Conservation (phyloP, 2,797 vertebrate species). For the Tamandua tetradactyla region DNA sequence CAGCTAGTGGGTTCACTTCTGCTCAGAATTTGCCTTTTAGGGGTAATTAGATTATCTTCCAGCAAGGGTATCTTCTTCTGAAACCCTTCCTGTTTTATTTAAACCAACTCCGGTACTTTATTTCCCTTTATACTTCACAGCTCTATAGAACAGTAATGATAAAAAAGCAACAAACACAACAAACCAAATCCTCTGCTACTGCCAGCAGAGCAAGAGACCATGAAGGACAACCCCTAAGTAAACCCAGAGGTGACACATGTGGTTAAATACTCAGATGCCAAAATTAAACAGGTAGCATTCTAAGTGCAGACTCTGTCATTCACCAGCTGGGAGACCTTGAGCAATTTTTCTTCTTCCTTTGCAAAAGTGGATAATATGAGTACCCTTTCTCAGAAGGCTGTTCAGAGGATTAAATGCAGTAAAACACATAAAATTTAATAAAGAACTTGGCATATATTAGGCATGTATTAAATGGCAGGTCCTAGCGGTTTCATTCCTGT, state of each 20-base stretch:
- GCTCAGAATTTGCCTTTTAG: background rate
- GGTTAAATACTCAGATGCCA: background rate
- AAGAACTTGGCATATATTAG: background rate
- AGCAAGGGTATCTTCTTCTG: background rate
- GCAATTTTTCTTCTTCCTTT: conserved; percentile 23
- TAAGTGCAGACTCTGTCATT: background rate
- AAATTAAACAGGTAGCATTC: background rate
- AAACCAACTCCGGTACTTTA: background rate
- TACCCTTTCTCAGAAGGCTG: background rate
- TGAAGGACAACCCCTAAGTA: background rate
- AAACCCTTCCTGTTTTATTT: background rate
- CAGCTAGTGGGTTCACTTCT: background rate
- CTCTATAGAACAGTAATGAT: background rate
- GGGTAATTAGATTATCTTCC: background rate
- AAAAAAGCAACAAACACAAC: background rate
- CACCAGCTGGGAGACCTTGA: background rate
- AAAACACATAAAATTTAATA: background rate
- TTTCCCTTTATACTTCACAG: background rate
- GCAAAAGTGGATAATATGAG: background rate
- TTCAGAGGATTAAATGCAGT: background rate
- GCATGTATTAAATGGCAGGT: background rate
- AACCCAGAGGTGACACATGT: background rate
- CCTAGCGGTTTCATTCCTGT: background rate
- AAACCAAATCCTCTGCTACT: background rate
- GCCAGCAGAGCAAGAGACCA: background rate